Conservation (phyloP, 2,888 invertebrate species). For the Papilio protenor region DNA sequence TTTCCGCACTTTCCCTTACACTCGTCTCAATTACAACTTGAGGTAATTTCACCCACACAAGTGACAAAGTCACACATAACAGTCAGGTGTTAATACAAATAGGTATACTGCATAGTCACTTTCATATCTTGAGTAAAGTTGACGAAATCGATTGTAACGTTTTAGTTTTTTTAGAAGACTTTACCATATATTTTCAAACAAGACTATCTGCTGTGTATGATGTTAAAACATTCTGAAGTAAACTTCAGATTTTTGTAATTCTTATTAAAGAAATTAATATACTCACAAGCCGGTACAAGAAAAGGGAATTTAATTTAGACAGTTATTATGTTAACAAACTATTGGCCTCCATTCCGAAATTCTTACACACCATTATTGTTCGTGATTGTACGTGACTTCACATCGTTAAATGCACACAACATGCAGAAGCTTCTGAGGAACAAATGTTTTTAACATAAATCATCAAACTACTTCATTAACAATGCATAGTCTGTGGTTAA, state of each 20-base stretch:
- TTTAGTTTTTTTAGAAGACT: neutral
- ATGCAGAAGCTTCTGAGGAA: neutral
- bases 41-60: neutral
- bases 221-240: too few relatives aligned
- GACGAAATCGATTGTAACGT: neutral
- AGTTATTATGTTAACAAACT: neutral
- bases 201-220: neutral
- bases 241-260: neutral
- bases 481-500: neutral
- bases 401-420: neutral
- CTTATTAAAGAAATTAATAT: neutral
- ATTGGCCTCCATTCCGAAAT: neutral
- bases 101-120: neutral
- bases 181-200: neutral
- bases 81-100: neutral
- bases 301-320: neutral
- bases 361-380: too few relatives aligned
- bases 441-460: slow-evolving; percentile 8
- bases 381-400: neutral
- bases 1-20: slow-evolving; percentile 29
- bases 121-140: neutral
- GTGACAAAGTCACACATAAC: neutral
- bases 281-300: neutral
- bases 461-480: slow-evolving; percentile 8
- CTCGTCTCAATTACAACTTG: slow-evolving; percentile 19